Evolutionary conservation across 2,888 invertebrate species (phyloP).

Genomic region (Norana najaformis): DNA sequence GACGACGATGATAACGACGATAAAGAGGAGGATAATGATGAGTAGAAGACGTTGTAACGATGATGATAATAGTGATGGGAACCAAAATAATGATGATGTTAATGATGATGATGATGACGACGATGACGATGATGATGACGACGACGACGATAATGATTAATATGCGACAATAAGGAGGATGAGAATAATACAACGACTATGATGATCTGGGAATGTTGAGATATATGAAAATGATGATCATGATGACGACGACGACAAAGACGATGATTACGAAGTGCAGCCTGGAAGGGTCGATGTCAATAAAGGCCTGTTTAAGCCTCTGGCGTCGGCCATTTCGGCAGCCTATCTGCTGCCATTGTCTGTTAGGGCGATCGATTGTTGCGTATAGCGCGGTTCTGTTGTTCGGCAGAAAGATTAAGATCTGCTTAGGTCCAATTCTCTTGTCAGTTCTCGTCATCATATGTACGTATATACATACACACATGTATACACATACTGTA

Average conservation of each 20-base stretch:
- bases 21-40: not conserved
- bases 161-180: too few species aligned
- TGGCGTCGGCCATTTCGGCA: not conserved
- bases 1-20: not conserved
- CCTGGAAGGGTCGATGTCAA: not conserved
- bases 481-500: not conserved
- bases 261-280: not conserved
- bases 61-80: too few species aligned
- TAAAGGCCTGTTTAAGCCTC: not conserved
- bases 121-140: conserved; percentile 26
- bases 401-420: not conserved
- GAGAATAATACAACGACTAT: too few species aligned
- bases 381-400: not conserved
- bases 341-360: not conserved
- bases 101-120: conserved; percentile 30
- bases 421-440: not conserved
- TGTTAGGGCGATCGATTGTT: not conserved
- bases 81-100: conserved; percentile 24
- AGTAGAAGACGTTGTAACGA: not conserved
- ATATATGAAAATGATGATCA: not conserved
- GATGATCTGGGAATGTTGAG: too few species aligned
- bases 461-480: not conserved
- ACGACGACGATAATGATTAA: not conserved
- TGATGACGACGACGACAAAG: not conserved
- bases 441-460: not conserved